Conservation (phyloP, 1,140 invertebrate species). For the Yoshiicerus persimilis region DNA sequence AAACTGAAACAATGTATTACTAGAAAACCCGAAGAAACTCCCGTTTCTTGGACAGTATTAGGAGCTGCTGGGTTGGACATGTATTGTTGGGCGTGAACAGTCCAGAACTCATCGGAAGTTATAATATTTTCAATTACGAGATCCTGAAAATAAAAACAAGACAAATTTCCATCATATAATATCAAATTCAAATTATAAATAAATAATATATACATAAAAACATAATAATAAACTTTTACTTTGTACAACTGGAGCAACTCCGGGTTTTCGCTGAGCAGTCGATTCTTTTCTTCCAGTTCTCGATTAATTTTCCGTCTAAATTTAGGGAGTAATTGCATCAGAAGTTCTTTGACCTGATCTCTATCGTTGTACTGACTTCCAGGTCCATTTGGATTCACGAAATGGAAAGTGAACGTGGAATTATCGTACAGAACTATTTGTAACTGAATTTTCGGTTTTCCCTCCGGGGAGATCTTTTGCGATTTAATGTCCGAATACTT, state of each 20-base stretch:
- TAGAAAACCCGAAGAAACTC: conserved; percentile 83
- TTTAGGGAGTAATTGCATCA: conserved; percentile 90
- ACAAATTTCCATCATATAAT: no score
- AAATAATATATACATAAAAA: background rate
- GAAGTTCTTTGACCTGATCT: conserved; percentile 88
- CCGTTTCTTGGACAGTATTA: conserved; percentile 76
- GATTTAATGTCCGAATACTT: conserved; percentile 95
- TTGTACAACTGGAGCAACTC: conserved; percentile 61
- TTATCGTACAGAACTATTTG: conserved; percentile 95
- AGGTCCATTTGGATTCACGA: conserved; percentile 82
- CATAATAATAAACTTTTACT: background rate
- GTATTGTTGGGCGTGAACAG: conserved; percentile 71
- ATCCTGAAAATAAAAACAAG: conserved; percentile 62
- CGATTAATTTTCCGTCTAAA: conserved; percentile 92
- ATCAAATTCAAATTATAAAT: background rate
- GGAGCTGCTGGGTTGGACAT: conserved; percentile 64
- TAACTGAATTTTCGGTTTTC: conserved; percentile 97
- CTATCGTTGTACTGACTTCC: conserved; percentile 84
- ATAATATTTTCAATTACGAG: conserved; percentile 92
- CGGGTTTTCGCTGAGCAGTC: conserved; percentile 57
- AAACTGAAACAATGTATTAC: conserved; percentile 52
- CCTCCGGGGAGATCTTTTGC: conserved; percentile 98
- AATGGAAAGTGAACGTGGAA: conserved; percentile 95
- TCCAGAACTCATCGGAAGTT: conserved; percentile 95
- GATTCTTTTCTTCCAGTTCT: conserved; percentile 87